Evolutionary conservation across 2,113 vertebrate genomes (phyloP).

Genomic region (Prionailurus viverrinus): DNA sequence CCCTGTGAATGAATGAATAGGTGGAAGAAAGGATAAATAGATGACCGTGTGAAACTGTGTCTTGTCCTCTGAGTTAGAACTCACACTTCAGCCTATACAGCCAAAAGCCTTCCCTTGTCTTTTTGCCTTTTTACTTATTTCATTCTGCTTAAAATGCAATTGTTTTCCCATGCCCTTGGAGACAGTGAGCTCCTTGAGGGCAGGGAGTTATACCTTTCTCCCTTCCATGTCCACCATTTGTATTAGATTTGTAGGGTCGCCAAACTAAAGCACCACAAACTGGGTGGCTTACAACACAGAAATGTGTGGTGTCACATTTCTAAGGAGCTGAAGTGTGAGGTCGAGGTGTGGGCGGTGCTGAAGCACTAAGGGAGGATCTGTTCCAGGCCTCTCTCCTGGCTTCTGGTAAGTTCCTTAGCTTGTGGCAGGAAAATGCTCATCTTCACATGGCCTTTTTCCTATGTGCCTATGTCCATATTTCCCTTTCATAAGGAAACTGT

Average conservation of each 20-base stretch:
- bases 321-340: not conserved
- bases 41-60: not conserved
- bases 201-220: not conserved
- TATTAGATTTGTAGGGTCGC: not conserved
- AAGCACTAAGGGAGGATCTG: too few species aligned
- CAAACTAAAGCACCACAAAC: not conserved
- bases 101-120: not conserved
- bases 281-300: not conserved
- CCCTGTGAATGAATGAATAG: constrained; percentile 7
- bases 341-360: not conserved
- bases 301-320: not conserved
- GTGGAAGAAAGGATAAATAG: not conserved
- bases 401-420: not conserved
- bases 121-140: constrained; percentile 10
- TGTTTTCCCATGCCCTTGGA: not conserved
- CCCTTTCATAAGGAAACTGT: constrained; percentile 35
- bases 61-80: not conserved
- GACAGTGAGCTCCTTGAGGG: not conserved
- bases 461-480: not conserved
- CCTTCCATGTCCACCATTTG: not conserved
- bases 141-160: not conserved
- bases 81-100: not conserved
- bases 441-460: not conserved
- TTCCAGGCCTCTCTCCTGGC: not conserved
- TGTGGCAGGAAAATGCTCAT: not conserved